Conservation (phyloP, 2,888 invertebrate species). For the Homarus gammarus region DNA sequence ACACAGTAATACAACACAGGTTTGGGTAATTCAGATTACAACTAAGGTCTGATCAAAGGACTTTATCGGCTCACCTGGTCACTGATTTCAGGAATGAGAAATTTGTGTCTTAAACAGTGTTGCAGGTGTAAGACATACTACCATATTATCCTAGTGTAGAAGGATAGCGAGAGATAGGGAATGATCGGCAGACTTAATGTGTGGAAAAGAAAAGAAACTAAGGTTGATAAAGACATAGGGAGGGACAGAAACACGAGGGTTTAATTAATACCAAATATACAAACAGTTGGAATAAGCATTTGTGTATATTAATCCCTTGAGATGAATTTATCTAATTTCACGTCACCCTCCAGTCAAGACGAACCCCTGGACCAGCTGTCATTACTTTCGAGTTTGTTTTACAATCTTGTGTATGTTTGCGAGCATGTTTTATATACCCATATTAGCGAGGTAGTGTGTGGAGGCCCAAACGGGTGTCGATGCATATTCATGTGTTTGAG, state of each 20-base stretch:
- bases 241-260: not conserved
- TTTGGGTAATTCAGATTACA: too few relatives aligned
- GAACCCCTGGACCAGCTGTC: conserved; percentile 18
- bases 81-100: too few relatives aligned
- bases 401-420: conserved; percentile 25
- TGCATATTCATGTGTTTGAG: conserved; percentile 51
- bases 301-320: not conserved
- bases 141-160: too few relatives aligned
- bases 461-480: conserved; percentile 6
- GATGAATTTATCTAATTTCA: conserved; percentile 29
- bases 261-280: too few relatives aligned
- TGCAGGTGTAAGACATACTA: too few relatives aligned
- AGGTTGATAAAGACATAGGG: too few relatives aligned
- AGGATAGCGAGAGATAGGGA: too few relatives aligned
- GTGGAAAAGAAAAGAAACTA: not conserved
- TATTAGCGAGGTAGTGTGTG: conserved; percentile 31
- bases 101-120: too few relatives aligned
- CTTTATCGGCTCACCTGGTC: too few relatives aligned
- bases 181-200: too few relatives aligned
- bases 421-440: conserved; percentile 25
- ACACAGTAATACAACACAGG: too few relatives aligned
- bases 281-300: not conserved
- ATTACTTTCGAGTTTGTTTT: conserved; percentile 18
- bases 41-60: too few relatives aligned
- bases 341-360: conserved; percentile 16